A percentile compares a stretch with the other conserved stretches of the same genome.
Conservation (phyloP, 2,797 vertebrate genomes). For the Thalassophryne amazonica region DNA sequence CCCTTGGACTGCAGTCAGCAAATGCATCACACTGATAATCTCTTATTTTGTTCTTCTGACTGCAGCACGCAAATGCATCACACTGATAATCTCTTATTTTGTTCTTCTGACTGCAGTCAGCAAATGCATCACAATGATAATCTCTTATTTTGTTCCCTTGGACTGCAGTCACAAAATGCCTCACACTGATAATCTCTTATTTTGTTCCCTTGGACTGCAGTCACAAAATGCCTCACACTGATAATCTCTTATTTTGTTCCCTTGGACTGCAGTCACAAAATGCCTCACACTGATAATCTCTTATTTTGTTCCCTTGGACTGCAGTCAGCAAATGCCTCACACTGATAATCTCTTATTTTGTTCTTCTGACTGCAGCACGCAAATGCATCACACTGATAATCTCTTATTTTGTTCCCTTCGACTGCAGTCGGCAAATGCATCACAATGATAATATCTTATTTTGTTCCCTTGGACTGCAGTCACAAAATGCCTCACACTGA, state of each 20-base stretch:
- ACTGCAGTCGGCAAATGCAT: slow-evolving; percentile 61
- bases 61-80: slow-evolving; percentile 64
- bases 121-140: slow-evolving; percentile 73
- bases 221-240: slow-evolving; percentile 64
- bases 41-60: slow-evolving; percentile 75
- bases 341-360: slow-evolving; percentile 82
- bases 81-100: slow-evolving; percentile 82
- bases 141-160: slow-evolving; percentile 78
- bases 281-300: slow-evolving; percentile 79
- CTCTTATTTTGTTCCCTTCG: slow-evolving; percentile 76
- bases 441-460: slow-evolving; percentile 80
- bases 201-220: slow-evolving; percentile 63
- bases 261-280: slow-evolving; percentile 40
- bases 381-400: slow-evolving; percentile 75
- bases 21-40: slow-evolving; percentile 78
- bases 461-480: slow-evolving; percentile 57
- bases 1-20: slow-evolving; percentile 32
- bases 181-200: slow-evolving; percentile 80
- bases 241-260: slow-evolving; percentile 82
- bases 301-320: slow-evolving; percentile 72
- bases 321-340: slow-evolving; percentile 64
- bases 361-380: slow-evolving; percentile 33
- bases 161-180: slow-evolving; percentile 56
- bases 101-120: slow-evolving; percentile 41
- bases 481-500: slow-evolving; percentile 65